Evolutionary conservation across 2,113 vertebrate genomes (phyloP).

Genomic region (Rhabdomys dilectus): DNA sequence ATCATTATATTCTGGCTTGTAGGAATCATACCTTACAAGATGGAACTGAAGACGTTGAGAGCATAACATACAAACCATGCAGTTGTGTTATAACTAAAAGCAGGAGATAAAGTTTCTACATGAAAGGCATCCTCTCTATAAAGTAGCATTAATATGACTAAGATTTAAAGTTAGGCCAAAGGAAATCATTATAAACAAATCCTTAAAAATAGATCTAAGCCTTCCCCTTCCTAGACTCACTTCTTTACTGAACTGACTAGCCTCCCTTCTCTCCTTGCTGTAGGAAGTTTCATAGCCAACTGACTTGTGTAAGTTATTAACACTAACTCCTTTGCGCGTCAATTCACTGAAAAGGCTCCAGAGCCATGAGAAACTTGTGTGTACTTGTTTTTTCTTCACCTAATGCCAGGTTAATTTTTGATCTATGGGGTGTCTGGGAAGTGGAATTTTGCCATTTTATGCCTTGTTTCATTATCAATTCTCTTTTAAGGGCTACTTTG

Average conservation of each 20-base stretch:
- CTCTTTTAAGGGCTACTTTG: neutral
- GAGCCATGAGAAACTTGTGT: neutral
- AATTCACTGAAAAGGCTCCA: neutral
- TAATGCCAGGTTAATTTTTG: neutral
- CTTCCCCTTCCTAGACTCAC: neutral
- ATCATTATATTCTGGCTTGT: neutral
- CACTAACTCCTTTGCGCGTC: neutral
- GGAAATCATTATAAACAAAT: neutral
- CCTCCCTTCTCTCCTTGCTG: neutral
- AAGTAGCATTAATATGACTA: neutral
- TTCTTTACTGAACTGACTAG: too few relatives aligned
- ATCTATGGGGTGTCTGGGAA: neutral
- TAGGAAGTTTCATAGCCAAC: neutral
- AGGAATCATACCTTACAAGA: neutral
- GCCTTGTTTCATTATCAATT: fast-evolving
- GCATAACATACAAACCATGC: neutral
- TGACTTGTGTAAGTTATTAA: neutral
- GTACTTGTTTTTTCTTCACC: neutral
- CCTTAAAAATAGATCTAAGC: neutral
- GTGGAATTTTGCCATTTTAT: neutral
- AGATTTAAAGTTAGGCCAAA: neutral
- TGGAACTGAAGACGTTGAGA: neutral
- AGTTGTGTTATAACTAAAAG: neutral
- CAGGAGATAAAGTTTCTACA: too few relatives aligned
- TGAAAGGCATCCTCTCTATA: neutral